Evolutionary conservation across 2,797 vertebrate genomes (phyloP), one percentile per base, ranked within the genome.

Genomic region (Siniperca undulata): DNA sequence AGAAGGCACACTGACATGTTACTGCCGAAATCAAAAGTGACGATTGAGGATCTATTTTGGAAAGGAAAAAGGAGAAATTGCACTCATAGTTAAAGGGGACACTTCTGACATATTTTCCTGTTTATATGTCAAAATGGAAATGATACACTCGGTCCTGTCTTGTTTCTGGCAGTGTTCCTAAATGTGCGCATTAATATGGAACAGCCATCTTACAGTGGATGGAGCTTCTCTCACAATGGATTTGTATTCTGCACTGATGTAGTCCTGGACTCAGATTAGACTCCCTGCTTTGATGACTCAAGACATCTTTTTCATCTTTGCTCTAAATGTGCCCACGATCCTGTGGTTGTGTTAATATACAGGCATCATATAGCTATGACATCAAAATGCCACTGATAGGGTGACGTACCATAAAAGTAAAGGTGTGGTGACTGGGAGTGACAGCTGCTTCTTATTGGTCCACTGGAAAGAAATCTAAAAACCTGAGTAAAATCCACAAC

Each of bases 1-100:
- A 83, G 81, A 90, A 92, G 91, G 91, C 90, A 90, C 90, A 69
- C 85, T 79, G 9, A 70, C 66, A 16, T 17, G 19, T 83, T 55
- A 60, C 61, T 74, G 79, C 68, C 36, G 48, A 60, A 50, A 58
- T 68, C 64, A 42, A 34, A 72, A 52, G 70, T 73, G 70, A 78
- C n/a, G 0, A 17, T 2, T 24, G 4, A 42, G n/a, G 30, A 24
- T 44, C 20, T 34, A 10, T n/a, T 84, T 61, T 58, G 0, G 38
- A 30, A 9, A 20, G 14, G 14, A 36, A 38, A 68, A n/a, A 11
- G 38, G 2, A 77, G 56, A 70, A 34, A 44, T 38, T 52, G 55
- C 53, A 38, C 70, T 46, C 14, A 16, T 38, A 2, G 20, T 17
- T 52, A 9, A 56, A 67, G 4, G 17, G 65, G 38, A 65, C 24